These are phyloP conservation scores for Tarsius wallacei DNA, from an alignment of 2,797 vertebrate species.

Conservation along the genomic window DNA sequence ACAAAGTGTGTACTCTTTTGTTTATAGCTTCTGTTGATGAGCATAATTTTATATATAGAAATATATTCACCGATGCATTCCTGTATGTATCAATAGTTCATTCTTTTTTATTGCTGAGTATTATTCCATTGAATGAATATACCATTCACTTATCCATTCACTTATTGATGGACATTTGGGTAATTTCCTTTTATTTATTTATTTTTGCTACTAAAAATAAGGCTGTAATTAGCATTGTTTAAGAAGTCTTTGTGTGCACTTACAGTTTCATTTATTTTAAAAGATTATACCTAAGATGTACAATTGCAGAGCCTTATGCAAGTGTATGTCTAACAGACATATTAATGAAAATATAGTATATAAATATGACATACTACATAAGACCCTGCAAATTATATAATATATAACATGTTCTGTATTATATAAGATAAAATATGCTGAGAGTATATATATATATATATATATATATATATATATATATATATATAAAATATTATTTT, in stretches of 20 bases:
- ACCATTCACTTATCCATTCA: not conserved
- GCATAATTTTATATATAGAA: no score
- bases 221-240: not conserved
- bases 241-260: not conserved
- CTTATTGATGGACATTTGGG: not conserved
- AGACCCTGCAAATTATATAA: not conserved
- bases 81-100: not conserved
- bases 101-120: not conserved
- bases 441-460: no score
- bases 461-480: accelerated
- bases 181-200: not conserved
- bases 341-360: not conserved
- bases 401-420: not conserved
- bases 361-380: not conserved
- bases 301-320: not conserved
- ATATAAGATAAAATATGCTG: not conserved
- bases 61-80: no score
- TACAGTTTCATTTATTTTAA: not conserved
- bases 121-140: not conserved
- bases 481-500: not conserved
- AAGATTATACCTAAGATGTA: not conserved
- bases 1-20: not conserved
- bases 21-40: not conserved
- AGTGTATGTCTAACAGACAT: not conserved
- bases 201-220: not conserved